Conservation (phyloP, 2,113 vertebrate species). For the Pseudopodoces humilis region DNA sequence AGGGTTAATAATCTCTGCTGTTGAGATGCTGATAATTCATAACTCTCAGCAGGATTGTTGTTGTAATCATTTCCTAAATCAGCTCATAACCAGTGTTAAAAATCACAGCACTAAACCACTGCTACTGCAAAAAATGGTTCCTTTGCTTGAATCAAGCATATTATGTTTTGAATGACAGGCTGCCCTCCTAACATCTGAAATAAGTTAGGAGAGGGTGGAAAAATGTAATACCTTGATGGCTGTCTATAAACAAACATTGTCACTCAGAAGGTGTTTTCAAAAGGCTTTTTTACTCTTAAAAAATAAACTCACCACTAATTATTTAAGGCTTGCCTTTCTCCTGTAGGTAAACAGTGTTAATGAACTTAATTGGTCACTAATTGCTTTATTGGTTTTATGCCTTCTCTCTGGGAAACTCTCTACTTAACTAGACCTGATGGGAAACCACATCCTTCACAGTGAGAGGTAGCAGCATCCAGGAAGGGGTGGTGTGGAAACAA, state of each 20-base stretch:
- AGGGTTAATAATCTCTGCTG: not conserved
- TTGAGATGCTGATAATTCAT: not conserved
- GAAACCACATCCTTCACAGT: not conserved
- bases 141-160: not conserved
- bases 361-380: constrained; percentile 48
- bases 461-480: not conserved
- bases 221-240: constrained; percentile 21
- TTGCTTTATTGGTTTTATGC: constrained; percentile 34
- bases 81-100: not conserved
- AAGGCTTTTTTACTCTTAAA: constrained; percentile 32
- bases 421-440: not conserved
- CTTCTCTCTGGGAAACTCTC: not conserved
- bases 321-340: constrained; percentile 50
- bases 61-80: not conserved
- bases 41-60: not conserved
- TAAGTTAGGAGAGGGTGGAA: constrained; percentile 25
- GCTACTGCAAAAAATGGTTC: not conserved
- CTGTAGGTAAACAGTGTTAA: constrained; percentile 51
- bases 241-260: constrained; percentile 55
- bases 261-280: constrained; percentile 50
- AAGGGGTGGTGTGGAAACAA: not conserved
- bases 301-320: constrained; percentile 60
- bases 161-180: not conserved
- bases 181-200: constrained; percentile 51
- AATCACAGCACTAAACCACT: not conserved